Percentiles rank a stretch among this genome's conserved stretches.
phyloP scores from a whole-genome alignment of 2,113 vertebrate genomes.

The Macrotis lagotis region DNA sequence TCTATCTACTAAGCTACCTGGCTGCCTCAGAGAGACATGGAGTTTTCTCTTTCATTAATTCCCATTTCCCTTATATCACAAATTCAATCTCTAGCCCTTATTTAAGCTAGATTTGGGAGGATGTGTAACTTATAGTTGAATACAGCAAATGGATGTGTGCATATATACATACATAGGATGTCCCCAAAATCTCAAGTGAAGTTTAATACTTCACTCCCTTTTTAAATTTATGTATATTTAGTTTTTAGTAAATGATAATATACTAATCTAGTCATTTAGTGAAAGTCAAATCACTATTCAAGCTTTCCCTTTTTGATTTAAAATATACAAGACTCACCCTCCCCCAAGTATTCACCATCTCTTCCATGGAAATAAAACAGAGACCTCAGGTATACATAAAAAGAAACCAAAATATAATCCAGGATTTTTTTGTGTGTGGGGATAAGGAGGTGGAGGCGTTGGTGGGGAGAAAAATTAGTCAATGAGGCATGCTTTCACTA shows the following conservation, averaged over 20 bases:
- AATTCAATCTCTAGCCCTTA: not conserved
- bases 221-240: not conserved
- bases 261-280: not conserved
- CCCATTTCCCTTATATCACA: not conserved
- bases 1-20: not conserved
- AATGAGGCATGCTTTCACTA: slow-evolving; percentile 29
- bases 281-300: not conserved
- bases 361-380: not conserved
- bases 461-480: not conserved
- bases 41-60: not conserved
- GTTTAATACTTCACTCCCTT: not conserved
- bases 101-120: not conserved
- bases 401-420: slow-evolving; percentile 20
- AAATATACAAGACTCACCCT: slow-evolving; percentile 12
- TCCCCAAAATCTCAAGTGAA: not conserved
- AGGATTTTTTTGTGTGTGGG: slow-evolving; percentile 13
- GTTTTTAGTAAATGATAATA: slow-evolving; percentile 26
- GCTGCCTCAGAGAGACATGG: not conserved
- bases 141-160: not conserved
- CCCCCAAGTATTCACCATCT: not conserved
- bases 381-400: not conserved
- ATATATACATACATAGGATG: not conserved
- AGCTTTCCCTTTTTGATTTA: slow-evolving; percentile 25
- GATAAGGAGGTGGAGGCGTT: not conserved
- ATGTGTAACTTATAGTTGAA: not conserved